Conservation (phyloP, 2,113 vertebrate genomes). For the Zingel zingel region DNA sequence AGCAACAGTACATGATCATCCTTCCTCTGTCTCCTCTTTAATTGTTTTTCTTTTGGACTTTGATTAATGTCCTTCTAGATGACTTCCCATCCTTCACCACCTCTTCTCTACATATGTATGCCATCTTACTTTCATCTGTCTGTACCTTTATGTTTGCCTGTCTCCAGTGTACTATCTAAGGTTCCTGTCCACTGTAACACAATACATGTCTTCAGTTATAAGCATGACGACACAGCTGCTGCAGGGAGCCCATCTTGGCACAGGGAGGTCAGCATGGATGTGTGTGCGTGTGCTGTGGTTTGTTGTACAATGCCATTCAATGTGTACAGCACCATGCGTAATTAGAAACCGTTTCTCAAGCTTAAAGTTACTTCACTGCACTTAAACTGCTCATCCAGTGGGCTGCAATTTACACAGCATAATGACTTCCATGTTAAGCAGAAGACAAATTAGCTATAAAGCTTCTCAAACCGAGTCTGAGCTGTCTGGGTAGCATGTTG, state of each 20-base stretch:
- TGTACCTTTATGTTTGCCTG: not conserved
- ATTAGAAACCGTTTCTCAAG: constrained; percentile 20
- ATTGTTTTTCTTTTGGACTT: not conserved
- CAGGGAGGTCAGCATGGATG: not conserved
- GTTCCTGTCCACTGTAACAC: constrained; percentile 12
- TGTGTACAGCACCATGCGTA: not conserved
- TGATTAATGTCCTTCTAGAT: constrained; percentile 9
- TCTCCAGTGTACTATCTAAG: not conserved
- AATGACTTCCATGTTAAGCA: not conserved
- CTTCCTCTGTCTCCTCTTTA: not conserved
- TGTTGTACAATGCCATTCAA: not conserved
- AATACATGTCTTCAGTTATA: constrained; percentile 25
- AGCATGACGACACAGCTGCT: constrained; percentile 22
- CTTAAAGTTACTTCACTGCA: not conserved
- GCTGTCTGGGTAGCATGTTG: not conserved
- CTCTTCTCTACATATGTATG: constrained; percentile 1
- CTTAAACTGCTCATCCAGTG: not conserved
- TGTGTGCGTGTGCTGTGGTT: constrained; percentile 22
- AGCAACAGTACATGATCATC: not conserved
- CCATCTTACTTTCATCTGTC: not conserved
- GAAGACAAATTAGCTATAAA: not conserved
- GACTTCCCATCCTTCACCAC: not conserved
- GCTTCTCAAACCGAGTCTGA: not conserved
- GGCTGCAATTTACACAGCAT: not conserved
- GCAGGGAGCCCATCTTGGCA: constrained; percentile 17